A percentile compares a stretch with the other conserved stretches of the same genome.
These are phyloP conservation scores for Dusona sp. DNA, from an alignment of 2,888 invertebrate genomes.

Conservation along the genomic window DNA sequence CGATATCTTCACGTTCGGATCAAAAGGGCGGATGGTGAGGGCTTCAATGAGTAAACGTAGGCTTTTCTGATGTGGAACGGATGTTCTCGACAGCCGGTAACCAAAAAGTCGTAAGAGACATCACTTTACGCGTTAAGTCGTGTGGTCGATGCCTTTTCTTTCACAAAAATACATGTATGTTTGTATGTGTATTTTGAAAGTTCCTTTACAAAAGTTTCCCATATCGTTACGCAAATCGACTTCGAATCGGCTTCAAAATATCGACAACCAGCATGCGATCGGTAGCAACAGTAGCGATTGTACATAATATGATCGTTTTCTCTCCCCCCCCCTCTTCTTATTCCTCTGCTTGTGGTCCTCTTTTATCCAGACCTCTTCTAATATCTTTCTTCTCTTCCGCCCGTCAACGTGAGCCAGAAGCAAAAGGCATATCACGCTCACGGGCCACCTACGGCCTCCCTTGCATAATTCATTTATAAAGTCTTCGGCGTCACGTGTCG, in stretches of 20 bases:
- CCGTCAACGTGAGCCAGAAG: conserved; percentile 20
- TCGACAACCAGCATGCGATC: conserved; percentile 26
- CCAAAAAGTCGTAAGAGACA: neutral
- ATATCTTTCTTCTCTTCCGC: conserved; percentile 34
- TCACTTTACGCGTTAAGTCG: neutral
- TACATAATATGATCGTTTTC: conserved; percentile 27
- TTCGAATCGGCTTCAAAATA: conserved; percentile 11
- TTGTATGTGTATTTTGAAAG: neutral
- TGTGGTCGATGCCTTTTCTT: neutral
- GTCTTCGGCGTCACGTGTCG: conserved; percentile 72
- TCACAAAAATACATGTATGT: neutral
- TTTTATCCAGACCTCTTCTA: conserved; percentile 3
- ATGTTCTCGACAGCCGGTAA: neutral
- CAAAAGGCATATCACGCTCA: conserved; percentile 36
- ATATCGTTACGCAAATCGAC: conserved; percentile 44
- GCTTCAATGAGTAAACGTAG: neutral
- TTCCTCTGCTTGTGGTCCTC: conserved; percentile 12
- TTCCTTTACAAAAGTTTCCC: conserved; percentile 22
- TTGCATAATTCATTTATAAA: conserved; percentile 75
- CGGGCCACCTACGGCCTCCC: conserved; percentile 67
- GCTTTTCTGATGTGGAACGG: neutral
- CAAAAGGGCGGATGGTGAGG: conserved; percentile 2
- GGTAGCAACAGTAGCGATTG: conserved; percentile 51
- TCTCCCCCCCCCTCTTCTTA: neutral
- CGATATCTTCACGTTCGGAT: neutral